Conservation (phyloP, 2,113 vertebrate species). For the Hypomesus transpacificus region DNA sequence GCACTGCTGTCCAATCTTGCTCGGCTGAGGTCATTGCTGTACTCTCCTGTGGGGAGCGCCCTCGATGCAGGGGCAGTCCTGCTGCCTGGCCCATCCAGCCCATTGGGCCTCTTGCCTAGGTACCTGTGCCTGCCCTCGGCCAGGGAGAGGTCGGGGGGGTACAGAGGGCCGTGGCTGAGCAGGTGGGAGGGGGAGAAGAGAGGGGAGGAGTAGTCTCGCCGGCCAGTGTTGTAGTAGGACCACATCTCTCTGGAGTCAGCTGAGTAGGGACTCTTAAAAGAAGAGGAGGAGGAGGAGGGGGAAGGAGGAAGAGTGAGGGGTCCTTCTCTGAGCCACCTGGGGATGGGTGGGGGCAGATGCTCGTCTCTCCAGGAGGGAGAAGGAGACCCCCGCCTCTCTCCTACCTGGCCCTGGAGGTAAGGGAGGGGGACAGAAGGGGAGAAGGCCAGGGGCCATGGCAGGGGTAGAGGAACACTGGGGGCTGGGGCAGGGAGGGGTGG, state of each 20-base stretch:
- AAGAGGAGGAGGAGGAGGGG: slow-evolving; percentile 55
- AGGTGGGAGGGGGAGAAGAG: slow-evolving; percentile 60
- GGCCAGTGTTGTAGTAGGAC: slow-evolving; percentile 59
- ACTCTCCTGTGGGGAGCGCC: slow-evolving; percentile 53
- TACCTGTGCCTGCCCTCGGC: slow-evolving; percentile 61
- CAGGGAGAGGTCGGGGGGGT: slow-evolving; percentile 57
- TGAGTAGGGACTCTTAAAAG: slow-evolving; percentile 67
- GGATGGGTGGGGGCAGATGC: slow-evolving; percentile 48
- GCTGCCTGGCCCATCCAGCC: slow-evolving; percentile 66
- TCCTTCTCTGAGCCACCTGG: slow-evolving; percentile 66
- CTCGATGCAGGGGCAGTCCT: slow-evolving; percentile 61
- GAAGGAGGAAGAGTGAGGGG: slow-evolving; percentile 46
- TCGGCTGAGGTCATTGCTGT: slow-evolving; percentile 51
- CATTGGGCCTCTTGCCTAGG: slow-evolving; percentile 66
- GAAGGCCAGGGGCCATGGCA: slow-evolving; percentile 69
- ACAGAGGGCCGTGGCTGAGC: slow-evolving; percentile 58
- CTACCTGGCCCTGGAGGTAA: slow-evolving; percentile 55
- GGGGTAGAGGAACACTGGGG: slow-evolving; percentile 45
- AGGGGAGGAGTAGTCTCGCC: slow-evolving; percentile 63
- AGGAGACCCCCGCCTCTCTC: slow-evolving; percentile 59
- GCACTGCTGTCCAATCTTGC: slow-evolving; percentile 48
- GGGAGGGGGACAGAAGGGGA: slow-evolving; percentile 58
- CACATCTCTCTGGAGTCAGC: slow-evolving; percentile 68
- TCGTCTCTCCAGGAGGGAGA: slow-evolving; percentile 72
- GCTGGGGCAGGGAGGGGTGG: slow-evolving; percentile 51